A percentile compares a stretch with the other conserved stretches of the same genome.
Conservation (phyloP, 2,113 vertebrate genomes). For the Fulmarus glacialis region DNA sequence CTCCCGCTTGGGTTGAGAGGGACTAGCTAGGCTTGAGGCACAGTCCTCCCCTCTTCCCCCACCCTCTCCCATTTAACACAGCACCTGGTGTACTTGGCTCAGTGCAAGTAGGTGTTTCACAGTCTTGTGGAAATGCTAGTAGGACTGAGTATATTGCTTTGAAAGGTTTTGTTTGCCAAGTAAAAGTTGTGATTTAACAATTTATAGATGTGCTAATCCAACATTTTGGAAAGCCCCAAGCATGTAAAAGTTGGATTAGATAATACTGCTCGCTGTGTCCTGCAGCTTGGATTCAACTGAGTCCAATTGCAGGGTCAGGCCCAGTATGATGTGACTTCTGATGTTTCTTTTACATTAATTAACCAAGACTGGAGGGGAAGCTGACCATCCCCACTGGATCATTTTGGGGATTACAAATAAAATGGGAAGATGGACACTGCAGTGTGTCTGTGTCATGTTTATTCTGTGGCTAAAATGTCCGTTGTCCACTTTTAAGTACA, state of each 20-base stretch:
- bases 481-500: background rate
- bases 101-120: background rate
- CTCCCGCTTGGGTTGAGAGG: background rate
- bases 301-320: background rate
- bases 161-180: background rate
- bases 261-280: background rate
- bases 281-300: background rate
- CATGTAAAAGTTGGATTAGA: background rate
- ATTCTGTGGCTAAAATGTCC: background rate
- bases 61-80: background rate
- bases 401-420: conserved; percentile 42
- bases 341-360: background rate
- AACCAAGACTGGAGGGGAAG: background rate
- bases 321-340: background rate
- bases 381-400: background rate
- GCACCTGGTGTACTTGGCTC: background rate
- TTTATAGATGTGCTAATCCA: background rate
- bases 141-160: background rate
- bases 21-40: background rate
- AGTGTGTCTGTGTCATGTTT: background rate
- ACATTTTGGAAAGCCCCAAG: background rate
- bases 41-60: background rate
- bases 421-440: background rate
- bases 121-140: background rate
- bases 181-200: background rate